A percentile compares a stretch with the other conserved stretches of the same genome.
Conservation (phyloP, 2,888 invertebrate genomes). For the Erynnis tages region DNA sequence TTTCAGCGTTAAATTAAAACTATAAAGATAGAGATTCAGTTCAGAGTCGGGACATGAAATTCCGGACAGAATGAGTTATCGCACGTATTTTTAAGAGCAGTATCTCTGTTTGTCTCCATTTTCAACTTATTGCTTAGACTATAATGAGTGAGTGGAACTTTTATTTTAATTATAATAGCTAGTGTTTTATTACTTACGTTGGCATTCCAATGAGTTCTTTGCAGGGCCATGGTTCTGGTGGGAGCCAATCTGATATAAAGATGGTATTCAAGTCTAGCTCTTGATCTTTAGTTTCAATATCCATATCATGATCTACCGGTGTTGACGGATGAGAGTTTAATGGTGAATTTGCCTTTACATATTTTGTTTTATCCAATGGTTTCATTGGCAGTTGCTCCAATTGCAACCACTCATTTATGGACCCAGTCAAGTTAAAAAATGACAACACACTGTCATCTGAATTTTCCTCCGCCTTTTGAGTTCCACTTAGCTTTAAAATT, state of each 20-base stretch:
- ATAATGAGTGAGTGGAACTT: no score
- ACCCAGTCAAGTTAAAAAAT: slow-evolving; percentile 62
- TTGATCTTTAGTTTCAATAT: slow-evolving; percentile 26
- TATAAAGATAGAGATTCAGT: no score
- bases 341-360: slow-evolving; percentile 33
- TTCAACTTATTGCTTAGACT: no score
- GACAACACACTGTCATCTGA: slow-evolving; percentile 52
- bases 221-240: slow-evolving; percentile 72
- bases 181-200: slow-evolving; percentile 74
- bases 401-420: slow-evolving; percentile 64
- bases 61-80: no score
- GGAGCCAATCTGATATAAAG: slow-evolving; percentile 82
- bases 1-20: no score
- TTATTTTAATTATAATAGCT: slow-evolving; percentile 20
- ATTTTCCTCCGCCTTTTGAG: slow-evolving; percentile 21
- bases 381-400: slow-evolving; percentile 57
- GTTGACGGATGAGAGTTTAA: slow-evolving; percentile 36
- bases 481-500: slow-evolving; percentile 30
- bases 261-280: slow-evolving; percentile 43
- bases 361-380: slow-evolving; percentile 35
- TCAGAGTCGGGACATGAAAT: no score
- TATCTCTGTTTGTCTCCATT: no score
- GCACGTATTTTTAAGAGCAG: no score
- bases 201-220: slow-evolving; percentile 81
- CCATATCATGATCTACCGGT: slow-evolving; percentile 31